Evolutionary conservation across 2,888 invertebrate species (phyloP).

Genomic region (Minunthozetes semirufus): DNA sequence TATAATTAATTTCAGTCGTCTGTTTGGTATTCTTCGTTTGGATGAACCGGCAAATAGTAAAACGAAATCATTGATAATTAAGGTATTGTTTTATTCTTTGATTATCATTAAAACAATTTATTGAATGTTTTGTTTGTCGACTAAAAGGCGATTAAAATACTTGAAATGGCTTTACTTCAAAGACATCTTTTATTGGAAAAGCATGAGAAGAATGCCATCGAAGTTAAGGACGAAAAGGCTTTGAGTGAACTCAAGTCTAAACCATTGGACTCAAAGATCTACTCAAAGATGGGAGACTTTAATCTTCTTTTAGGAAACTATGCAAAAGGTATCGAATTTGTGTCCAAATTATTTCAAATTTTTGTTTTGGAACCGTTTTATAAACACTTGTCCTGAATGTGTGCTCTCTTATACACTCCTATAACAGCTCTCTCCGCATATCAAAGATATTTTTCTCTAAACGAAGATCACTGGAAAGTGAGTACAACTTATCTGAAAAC

Average conservation of each 20-base stretch:
- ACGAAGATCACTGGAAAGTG: conserved; percentile 70
- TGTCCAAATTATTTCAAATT: too few relatives aligned
- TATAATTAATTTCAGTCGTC: conserved; percentile 59
- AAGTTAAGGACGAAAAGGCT: conserved; percentile 21
- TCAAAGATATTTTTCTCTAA: conserved; percentile 72
- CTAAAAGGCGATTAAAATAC: conserved; percentile 28
- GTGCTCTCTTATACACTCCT: too few relatives aligned
- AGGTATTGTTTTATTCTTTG: conserved; percentile 51
- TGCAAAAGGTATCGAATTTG: conserved; percentile 78
- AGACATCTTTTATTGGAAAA: conserved; percentile 26
- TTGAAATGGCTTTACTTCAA: conserved; percentile 31
- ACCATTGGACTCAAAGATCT: conserved; percentile 77
- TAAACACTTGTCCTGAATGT: conserved; percentile 39
- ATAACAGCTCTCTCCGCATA: conserved; percentile 92
- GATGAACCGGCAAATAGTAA: conserved; percentile 70
- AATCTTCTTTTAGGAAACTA: conserved; percentile 87
- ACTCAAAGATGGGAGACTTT: conserved; percentile 90
- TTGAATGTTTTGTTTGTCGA: background rate
- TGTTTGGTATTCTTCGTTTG: conserved; percentile 80
- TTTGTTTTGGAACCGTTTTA: background rate
- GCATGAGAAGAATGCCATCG: conserved; percentile 10
- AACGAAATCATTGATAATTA: conserved; percentile 71
- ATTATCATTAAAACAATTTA: background rate
- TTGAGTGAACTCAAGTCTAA: conserved; percentile 18
- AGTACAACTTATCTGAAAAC: background rate